Conservation (phyloP, 2,888 invertebrate genomes). For the Pimpla rufipes region DNA sequence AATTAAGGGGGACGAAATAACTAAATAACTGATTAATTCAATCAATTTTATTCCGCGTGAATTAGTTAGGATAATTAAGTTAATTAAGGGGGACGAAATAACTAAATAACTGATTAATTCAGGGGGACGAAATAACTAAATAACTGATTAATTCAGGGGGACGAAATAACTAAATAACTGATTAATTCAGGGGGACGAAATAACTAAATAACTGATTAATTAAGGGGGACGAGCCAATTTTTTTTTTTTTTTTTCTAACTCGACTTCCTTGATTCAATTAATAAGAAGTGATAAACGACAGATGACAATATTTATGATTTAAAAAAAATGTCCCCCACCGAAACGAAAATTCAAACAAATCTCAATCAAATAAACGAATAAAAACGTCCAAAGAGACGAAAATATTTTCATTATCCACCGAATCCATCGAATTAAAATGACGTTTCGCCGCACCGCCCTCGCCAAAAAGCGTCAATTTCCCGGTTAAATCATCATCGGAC, state of each 20-base stretch:
- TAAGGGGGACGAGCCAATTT: no score
- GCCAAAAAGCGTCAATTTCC: neutral
- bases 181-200: no score
- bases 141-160: neutral
- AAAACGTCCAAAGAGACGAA: neutral
- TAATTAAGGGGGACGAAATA: no score
- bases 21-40: no score
- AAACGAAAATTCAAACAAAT: neutral
- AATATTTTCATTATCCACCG: slow-evolving; percentile 2
- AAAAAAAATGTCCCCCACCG: neutral
- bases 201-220: no score
- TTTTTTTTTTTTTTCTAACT: no score
- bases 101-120: no score
- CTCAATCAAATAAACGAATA: neutral
- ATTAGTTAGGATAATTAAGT: neutral
- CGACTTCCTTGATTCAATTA: no score
- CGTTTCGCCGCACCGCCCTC: neutral
- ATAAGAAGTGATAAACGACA: no score
- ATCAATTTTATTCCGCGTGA: neutral
- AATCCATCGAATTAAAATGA: neutral
- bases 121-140: neutral
- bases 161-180: no score
- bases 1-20: no score
- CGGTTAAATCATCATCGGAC: slow-evolving; percentile 2
- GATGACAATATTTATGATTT: no score